A percentile compares a stretch with the other conserved stretches of the same genome.
Conservation (phyloP, 2,113 vertebrate species). For the Phalacrocorax pelagicus region DNA sequence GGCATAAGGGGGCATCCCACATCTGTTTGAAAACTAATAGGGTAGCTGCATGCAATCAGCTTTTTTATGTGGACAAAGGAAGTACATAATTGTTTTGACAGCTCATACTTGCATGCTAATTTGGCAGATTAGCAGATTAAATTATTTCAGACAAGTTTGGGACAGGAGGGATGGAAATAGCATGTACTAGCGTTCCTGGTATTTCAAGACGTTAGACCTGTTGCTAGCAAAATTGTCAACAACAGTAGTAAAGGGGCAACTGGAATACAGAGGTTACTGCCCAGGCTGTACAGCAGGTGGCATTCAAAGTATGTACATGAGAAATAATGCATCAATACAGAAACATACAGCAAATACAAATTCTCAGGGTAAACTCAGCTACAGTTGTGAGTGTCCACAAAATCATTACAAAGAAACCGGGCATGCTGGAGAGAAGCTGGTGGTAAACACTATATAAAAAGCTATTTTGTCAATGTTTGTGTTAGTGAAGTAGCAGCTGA, state of each 20-base stretch:
- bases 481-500: not conserved
- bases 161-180: not conserved
- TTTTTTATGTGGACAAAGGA: not conserved
- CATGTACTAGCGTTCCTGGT: not conserved
- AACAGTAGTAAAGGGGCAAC: not conserved
- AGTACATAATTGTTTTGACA: not conserved
- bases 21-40: not conserved
- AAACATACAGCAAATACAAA: not conserved
- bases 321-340: not conserved
- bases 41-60: not conserved
- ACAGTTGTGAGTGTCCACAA: not conserved
- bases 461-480: not conserved
- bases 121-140: not conserved
- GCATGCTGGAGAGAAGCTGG: not conserved
- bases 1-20: not conserved
- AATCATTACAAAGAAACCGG: not conserved
- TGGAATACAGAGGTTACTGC: not conserved
- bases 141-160: not conserved
- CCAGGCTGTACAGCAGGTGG: slow-evolving; percentile 47
- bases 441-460: not conserved
- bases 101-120: not conserved
- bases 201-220: not conserved
- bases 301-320: not conserved
- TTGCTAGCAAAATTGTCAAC: not conserved
- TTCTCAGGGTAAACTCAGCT: not conserved